Evolutionary conservation across 37 sponge, comb jelly and placozoan species (phyloP), one percentile per base, ranked within the genome.

Genomic region (Crambe crambe): DNA sequence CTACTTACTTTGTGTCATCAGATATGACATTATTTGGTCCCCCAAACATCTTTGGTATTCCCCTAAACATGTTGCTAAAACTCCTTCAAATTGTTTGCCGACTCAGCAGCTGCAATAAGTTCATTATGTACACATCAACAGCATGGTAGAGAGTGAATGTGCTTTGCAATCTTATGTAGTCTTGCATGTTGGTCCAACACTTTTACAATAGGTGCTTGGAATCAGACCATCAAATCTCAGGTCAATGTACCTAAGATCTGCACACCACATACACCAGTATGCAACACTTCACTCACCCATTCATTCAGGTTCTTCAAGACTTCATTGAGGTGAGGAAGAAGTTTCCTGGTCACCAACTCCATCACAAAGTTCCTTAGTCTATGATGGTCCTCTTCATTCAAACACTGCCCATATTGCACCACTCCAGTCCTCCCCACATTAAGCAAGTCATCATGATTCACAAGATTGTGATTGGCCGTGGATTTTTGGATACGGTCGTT

Each of bases 301-400:
- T 90, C 91, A 63, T 81, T 85, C 37, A 90, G 65, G 37, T 64
- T 77, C 81, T 68, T 90, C 69, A 80, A 73, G 58, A 86, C 78
- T 23, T 63, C 78, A 17, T 72, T 56, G 68, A 90, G 85, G 31
- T 76, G 81, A 42, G 90, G 82, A 5, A 90, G 58, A 15, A 90
- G 72, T 17, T 31, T 63, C 72, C 72, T 74, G 0, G 66, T 47
- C 9, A 70, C 71, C 54, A 90, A 44, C 57, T 90, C 91, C 56
- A 71, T 10, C 32, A 83, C 79, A 86, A 95, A 92, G 1, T 2
- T 73, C 57, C 81, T 42, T 42, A 95, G 60, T 2, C 41, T 67
- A 2, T 81, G 69, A 60, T 95, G 92, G 58, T 95, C 95, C 23
- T 70, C 68, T 22, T 59, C 10, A 51, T 66, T 88, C 41, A 91